A percentile compares a stretch with the other conserved stretches of the same genome.
phyloP scores from a whole-genome alignment of 2,888 invertebrate genomes.

The Tanypteryx hageni region DNA sequence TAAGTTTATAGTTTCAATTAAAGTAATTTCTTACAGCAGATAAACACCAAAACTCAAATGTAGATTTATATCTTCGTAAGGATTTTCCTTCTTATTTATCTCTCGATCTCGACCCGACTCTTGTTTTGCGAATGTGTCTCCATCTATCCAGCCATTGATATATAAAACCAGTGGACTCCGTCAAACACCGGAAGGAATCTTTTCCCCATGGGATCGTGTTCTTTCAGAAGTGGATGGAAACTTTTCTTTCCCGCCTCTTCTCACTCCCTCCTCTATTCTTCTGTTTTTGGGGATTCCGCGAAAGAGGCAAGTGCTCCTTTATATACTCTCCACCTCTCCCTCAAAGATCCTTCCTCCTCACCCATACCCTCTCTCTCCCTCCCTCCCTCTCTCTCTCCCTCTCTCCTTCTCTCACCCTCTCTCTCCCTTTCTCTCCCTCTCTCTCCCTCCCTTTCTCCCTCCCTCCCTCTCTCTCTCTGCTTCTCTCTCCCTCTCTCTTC shows the following conservation, averaged over 20 bases:
- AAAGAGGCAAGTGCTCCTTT: background rate
- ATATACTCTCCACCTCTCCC: background rate
- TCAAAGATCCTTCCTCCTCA: background rate
- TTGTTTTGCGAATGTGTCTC: constrained; percentile 19
- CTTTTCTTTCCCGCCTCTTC: background rate
- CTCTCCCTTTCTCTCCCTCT: background rate
- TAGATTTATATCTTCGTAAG: background rate
- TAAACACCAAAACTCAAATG: background rate
- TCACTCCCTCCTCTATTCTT: background rate
- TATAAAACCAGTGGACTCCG: background rate
- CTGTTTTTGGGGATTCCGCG: background rate
- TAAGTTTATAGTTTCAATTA: background rate
- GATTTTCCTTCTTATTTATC: constrained; percentile 21
- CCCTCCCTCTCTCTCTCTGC: background rate
- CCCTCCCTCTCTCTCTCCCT: constrained; percentile 22
- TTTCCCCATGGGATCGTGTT: constrained; percentile 18
- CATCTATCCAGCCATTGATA: constrained; percentile 24
- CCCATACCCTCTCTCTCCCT: background rate
- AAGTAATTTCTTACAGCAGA: background rate
- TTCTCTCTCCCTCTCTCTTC: constrained; percentile 16
- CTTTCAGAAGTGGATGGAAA: background rate
- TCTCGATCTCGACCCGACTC: background rate
- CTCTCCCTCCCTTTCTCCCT: constrained; percentile 8
- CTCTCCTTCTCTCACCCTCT: background rate
- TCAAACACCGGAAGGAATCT: background rate